Base-by-base conservation (phyloP, 2,888 invertebrate genomes). In the Orthosia gracilis region DNA sequence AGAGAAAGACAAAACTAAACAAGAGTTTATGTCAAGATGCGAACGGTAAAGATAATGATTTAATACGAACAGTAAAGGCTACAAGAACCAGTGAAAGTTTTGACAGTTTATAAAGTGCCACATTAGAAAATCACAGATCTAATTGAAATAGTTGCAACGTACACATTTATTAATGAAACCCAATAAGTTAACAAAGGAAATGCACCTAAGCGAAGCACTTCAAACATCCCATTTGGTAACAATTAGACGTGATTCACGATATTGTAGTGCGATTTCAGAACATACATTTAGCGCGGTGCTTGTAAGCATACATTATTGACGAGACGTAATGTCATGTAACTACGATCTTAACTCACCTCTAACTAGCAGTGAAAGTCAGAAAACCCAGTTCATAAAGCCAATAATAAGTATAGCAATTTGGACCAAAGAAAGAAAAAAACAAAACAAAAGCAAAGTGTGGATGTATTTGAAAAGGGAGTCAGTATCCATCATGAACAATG, bases 251-350 rank as follows among this genome's bases (percentile, higher is more conserved):
- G 71, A 80, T 71, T 72, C 58, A 83, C 57, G 69, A 55, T 63
- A 54, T 74, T 49, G 47, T 31, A 80, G 47, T 52, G 57, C 54
- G 31, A 73, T 84, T 68, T 54, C 54, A 84, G 62, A 66, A 83
- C 74, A 79, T 66, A 59, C 62, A 79, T 83, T 79, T 73, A 79
- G 69, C 69, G 21, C 23, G 12, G 13, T 40, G 73, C 68, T 70
- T 80, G 74, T 71, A 66, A 71, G 74, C 73, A 69, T 82, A 74
- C 65, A 82, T 80, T 69, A 84, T 58, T 80, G 81, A 74, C 68
- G 47, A 74, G 74, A 83, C 74, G 62, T 82, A 78, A 84, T 84
- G 78, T 78, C 75, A 68, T 81, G 80, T 83, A 75, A 78, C 71
- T 65, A 61, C 49, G 68, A 78, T 74, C 63, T 76, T 78, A 85